Evolutionary conservation across 2,888 invertebrate genomes (phyloP), one percentile per base, ranked within the genome.

Genomic region (Globia sparganii): DNA sequence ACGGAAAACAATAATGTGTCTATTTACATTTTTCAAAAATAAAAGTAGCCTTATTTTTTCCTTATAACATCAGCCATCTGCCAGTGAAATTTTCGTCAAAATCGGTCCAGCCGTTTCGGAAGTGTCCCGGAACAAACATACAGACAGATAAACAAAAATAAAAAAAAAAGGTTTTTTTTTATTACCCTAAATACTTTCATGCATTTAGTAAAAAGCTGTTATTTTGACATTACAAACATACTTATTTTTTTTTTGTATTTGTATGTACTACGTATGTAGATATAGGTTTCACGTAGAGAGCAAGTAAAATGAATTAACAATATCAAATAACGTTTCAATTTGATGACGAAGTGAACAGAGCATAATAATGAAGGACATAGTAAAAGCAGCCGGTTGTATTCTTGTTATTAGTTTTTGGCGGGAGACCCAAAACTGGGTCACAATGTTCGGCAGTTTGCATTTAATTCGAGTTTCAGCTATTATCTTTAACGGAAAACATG

Each of bases 401-500:
- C 70, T 84, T 73, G 70, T 76, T 78, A 87, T 85, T 77, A 83
- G 77, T 80, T 87, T 83, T 81, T 77, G 78, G 75, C 62, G 78
- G 56, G 76, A 49, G 21, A 67, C 58, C 34, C 69, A 70, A 70
- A 81, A 84, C 34, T 80, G 31, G 86, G 74, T 85, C 79, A 84
- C 61, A 84, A 78, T 82, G 75, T 82, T 78, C 72, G 70, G 64
- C 72, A 80, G 74, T 85, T 87, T 77, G 81, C 77, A 87, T 87
- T 86, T 82, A 74, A 73, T 77, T 67, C 80, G 72, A 68, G 78
- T 83, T 83, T 79, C 76, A 72, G 77, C 75, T 72, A 85, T 88
- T 89, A 84, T 85, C 80, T 83, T 85, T 83, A 87, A 89, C 83
- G 80, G 80, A 78, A 82, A 67, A 78, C 85, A 82, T 86, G 80